Evolutionary conservation across 1,140 invertebrate genomes (phyloP).

Genomic region (Drosophila nebulosa): DNA sequence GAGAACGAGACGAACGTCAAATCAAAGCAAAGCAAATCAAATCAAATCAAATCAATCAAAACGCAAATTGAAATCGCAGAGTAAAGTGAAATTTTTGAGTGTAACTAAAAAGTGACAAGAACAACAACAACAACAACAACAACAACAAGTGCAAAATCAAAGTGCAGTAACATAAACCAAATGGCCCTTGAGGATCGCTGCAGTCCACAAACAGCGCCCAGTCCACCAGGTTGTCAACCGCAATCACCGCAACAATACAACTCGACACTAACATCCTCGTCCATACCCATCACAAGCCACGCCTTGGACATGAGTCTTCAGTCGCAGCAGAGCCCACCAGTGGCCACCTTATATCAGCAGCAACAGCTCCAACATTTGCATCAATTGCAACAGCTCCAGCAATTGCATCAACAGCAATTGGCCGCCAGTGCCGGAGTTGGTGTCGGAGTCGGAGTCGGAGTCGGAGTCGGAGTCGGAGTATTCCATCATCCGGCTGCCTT

Average conservation of each 20-base stretch:
- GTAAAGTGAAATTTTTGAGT: background rate
- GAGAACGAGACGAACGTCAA: conserved; percentile 20
- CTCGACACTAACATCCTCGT: background rate
- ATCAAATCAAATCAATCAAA: conserved; percentile 16
- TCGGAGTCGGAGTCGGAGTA: conserved; percentile 42
- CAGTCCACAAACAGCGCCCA: conserved; percentile 84
- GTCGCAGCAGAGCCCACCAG: conserved; percentile 29
- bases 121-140: background rate
- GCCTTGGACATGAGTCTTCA: conserved; percentile 68
- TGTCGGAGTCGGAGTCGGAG: too few species aligned
- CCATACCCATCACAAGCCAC: conserved; percentile 20
- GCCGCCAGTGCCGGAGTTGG: conserved; percentile 38
- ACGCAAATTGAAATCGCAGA: conserved; percentile 20
- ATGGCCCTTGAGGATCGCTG: conserved; percentile 85
- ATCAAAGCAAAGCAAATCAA: conserved; percentile 11
- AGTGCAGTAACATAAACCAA: conserved; percentile 21
- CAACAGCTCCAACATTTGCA: conserved; percentile 74
- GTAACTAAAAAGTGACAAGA: conserved; percentile 20
- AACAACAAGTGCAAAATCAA: conserved; percentile 35
- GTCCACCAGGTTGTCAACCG: conserved; percentile 68
- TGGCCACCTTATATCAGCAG: conserved; percentile 58
- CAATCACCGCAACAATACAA: conserved; percentile 49
- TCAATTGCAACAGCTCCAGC: conserved; percentile 72
- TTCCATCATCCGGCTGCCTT: conserved; percentile 70
- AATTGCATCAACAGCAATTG: conserved; percentile 73